Evolutionary conservation across 1,140 invertebrate genomes (phyloP).

Genomic region (Trinorchestia longiramus): DNA sequence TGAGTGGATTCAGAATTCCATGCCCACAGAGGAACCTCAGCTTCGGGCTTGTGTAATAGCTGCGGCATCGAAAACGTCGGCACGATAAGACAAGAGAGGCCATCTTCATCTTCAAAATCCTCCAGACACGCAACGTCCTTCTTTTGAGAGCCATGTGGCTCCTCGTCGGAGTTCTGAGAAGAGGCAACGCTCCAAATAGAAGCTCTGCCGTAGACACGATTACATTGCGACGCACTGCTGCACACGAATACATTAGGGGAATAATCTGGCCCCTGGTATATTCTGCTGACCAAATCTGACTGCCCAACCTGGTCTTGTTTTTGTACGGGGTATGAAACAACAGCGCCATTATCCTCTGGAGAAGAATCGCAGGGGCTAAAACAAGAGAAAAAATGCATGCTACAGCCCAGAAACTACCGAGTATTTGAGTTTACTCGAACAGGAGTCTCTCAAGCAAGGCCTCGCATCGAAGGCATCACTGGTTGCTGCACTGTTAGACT

Average conservation of each 20-base stretch:
- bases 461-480: background rate
- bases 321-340: background rate
- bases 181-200: conserved; percentile 17
- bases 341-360: background rate
- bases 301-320: conserved; percentile 30
- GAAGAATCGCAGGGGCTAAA: background rate
- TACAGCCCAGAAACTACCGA: background rate
- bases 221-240: background rate
- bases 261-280: background rate
- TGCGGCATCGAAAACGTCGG: background rate
- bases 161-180: background rate
- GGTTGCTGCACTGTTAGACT: background rate
- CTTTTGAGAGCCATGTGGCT: background rate
- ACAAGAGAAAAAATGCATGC: conserved; percentile 23
- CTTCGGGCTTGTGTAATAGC: background rate
- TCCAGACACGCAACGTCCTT: background rate
- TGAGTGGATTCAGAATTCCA: background rate
- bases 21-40: background rate
- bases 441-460: background rate
- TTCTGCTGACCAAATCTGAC: background rate
- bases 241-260: background rate
- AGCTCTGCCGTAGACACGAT: background rate
- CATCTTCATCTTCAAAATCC: background rate
- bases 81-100: conserved; percentile 22
- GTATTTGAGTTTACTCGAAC: background rate